Evolutionary conservation across 2,113 vertebrate genomes (phyloP), one percentile per base, ranked within the genome.

Genomic region (Pungitius pungitius): DNA sequence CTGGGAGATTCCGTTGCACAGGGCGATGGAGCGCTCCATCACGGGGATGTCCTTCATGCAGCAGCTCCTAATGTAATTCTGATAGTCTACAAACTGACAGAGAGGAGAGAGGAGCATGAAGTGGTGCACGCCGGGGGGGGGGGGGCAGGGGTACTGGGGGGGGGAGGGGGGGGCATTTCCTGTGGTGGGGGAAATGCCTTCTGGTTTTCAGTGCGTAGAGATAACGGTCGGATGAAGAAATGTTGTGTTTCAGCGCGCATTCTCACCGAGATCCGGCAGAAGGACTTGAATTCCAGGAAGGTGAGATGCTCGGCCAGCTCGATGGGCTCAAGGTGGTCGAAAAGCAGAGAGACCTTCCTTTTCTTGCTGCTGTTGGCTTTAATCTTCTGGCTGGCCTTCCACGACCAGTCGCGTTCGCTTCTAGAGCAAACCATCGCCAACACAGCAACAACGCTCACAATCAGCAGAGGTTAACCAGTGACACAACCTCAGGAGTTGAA

Each of bases 1-100:
- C 90, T 98, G 97, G 82, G 96, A 98, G 85, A 98, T 92, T 62
- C 97, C 96, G 8, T 98, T 98, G 79, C 97, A 98, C 87, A 98
- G 93, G 69, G 96, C 94, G 33, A 98, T 96, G 43, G 96, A 98
- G 55, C 97, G 95, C 90, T 97, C 96, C 97, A 98, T 97, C 55
- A 92, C 95, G 4, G 96, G 97, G 89, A 96, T 98, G 88, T 98
- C 97, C 90, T 97, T 98, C 91, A 98, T 95, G 61, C 95, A 96
- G 84, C 96, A 95, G 80, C 92, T 96, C 77, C 95, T 92, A 30
- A 97, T 95, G 90, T 98, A 98, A 64, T 96, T 98, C 85, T 97
- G 96, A 84, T 96, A 98, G 92, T 98, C 97, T 43, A 93, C 92
- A 90, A 98, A 97, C 97, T 98, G 85, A 18, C 0, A 77, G 26